Conservation (phyloP, 2,888 invertebrate genomes). For the Drosophila affinis region DNA sequence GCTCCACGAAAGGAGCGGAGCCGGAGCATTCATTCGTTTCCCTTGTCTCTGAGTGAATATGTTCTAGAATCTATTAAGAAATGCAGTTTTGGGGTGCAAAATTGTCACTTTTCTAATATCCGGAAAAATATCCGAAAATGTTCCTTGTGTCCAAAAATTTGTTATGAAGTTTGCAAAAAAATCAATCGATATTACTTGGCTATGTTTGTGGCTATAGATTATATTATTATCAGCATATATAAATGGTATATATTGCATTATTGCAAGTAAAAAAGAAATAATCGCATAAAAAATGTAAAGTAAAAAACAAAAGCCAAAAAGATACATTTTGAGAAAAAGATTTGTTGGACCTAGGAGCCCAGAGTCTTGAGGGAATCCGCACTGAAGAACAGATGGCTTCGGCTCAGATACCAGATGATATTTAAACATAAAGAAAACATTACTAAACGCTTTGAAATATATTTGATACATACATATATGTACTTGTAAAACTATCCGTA, state of each 20-base stretch:
- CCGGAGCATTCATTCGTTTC: slow-evolving; percentile 9
- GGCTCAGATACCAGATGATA: slow-evolving; percentile 8
- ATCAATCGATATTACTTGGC: slow-evolving; percentile 47
- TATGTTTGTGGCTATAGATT: slow-evolving; percentile 49
- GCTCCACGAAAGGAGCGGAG: slow-evolving; percentile 2
- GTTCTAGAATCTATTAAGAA: not conserved
- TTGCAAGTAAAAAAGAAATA: slow-evolving; percentile 49
- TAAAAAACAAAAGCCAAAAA: slow-evolving; percentile 1
- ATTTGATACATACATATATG: slow-evolving; percentile 2
- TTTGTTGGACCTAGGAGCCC: slow-evolving; percentile 7
- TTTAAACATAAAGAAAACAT: slow-evolving; percentile 29
- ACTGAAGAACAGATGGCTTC: slow-evolving; percentile 6
- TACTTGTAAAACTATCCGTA: slow-evolving; percentile 17
- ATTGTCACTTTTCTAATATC: slow-evolving; percentile 15
- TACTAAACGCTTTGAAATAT: slow-evolving; percentile 6
- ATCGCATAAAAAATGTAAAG: slow-evolving; percentile 3
- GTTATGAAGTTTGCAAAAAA: slow-evolving; percentile 30
- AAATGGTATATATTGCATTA: slow-evolving; percentile 51
- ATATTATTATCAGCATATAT: slow-evolving; percentile 57
- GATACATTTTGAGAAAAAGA: not conserved
- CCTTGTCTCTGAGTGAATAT: slow-evolving; percentile 14
- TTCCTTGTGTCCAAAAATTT: slow-evolving; percentile 16
- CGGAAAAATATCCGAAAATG: not conserved
- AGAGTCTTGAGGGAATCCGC: slow-evolving; percentile 13
- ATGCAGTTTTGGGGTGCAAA: slow-evolving; percentile 15